These are phyloP conservation scores for Theretra japonica DNA, from an alignment of 2,888 invertebrate genomes.

Conservation along the genomic window DNA sequence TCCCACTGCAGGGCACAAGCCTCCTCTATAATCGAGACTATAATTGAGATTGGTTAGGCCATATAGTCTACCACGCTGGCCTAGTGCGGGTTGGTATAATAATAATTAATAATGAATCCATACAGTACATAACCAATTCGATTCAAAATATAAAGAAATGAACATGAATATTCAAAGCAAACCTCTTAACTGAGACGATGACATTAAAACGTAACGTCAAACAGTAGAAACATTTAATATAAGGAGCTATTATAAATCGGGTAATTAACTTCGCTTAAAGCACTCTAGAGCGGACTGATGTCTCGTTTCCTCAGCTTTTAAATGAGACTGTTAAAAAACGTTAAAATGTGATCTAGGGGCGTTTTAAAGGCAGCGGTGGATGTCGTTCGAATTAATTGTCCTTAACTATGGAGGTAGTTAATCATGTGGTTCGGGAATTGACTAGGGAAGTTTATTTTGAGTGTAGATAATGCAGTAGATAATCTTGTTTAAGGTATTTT, in stretches of 20 bases:
- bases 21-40: too few species aligned
- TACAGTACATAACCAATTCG: too few species aligned
- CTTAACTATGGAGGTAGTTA: conserved; percentile 58
- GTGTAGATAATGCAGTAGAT: too few species aligned
- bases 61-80: too few species aligned
- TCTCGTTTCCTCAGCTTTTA: conserved; percentile 63
- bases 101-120: too few species aligned
- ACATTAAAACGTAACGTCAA: conserved; percentile 48
- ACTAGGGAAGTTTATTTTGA: background rate
- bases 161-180: background rate
- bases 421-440: conserved; percentile 38
- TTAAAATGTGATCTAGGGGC: conserved; percentile 45
- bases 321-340: conserved; percentile 51
- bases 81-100: too few species aligned
- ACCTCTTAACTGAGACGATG: conserved; percentile 22
- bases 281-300: conserved; percentile 65
- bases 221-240: conserved; percentile 47
- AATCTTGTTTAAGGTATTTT: too few species aligned
- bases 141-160: background rate
- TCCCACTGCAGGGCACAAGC: too few species aligned
- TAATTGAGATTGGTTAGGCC: too few species aligned
- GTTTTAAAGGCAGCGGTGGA: conserved; percentile 52
- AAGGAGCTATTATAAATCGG: conserved; percentile 66
- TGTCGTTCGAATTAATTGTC: conserved; percentile 68
- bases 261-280: conserved; percentile 65